Percentiles rank a stretch among this genome's conserved stretches.
Evolutionary conservation across 2,113 vertebrate species (phyloP).

Genomic region (Ginglymostoma cirratum): DNA sequence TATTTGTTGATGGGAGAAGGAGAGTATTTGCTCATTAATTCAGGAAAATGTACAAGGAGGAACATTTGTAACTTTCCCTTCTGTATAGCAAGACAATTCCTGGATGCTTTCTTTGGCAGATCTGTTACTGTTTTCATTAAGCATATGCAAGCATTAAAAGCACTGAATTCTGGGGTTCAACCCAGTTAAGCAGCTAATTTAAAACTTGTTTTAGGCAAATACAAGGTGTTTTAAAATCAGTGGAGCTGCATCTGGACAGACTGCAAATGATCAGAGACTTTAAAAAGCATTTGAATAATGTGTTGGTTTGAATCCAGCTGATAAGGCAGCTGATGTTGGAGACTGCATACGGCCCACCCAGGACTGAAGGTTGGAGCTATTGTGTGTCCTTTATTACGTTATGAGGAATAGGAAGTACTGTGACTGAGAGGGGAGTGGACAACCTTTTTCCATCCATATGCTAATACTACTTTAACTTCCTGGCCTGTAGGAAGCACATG

Average conservation of each 20-base stretch:
- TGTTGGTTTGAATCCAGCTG: conserved; percentile 31
- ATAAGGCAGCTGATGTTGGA: background rate
- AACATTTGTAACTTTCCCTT: conserved; percentile 33
- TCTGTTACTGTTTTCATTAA: conserved; percentile 33
- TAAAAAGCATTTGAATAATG: background rate
- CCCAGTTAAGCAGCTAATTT: background rate
- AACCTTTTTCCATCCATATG: background rate
- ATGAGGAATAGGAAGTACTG: conserved; percentile 24
- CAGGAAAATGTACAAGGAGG: conserved; percentile 22
- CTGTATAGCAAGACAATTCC: conserved; percentile 34
- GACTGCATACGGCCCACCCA: conserved; percentile 6
- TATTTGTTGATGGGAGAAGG: conserved; percentile 21
- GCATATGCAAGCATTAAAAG: background rate
- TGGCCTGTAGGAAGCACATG: background rate
- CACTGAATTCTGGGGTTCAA: background rate
- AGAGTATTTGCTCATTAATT: conserved; percentile 4
- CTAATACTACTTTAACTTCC: background rate
- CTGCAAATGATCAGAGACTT: background rate
- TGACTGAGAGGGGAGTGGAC: background rate
- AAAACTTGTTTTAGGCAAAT: background rate
- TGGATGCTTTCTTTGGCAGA: conserved; percentile 38
- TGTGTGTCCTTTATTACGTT: conserved; percentile 4
- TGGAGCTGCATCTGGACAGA: background rate
- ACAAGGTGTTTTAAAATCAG: conserved; percentile 18
- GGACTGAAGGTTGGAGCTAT: conserved; percentile 31